Evolutionary conservation across 2,113 vertebrate genomes (phyloP).

Genomic region (Marmota flaviventris): DNA sequence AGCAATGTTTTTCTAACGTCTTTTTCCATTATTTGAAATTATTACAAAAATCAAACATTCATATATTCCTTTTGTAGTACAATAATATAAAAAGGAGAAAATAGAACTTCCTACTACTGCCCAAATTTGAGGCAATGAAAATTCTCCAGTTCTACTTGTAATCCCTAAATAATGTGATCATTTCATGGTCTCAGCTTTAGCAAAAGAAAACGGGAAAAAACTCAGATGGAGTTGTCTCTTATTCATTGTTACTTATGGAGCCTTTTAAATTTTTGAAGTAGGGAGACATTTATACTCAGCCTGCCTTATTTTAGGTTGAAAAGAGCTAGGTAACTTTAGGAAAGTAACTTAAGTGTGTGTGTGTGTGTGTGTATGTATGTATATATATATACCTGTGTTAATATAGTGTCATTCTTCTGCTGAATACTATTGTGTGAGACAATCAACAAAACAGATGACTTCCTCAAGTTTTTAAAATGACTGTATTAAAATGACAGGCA

Average conservation of each 20-base stretch:
- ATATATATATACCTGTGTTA: neutral
- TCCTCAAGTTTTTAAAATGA: constrained; percentile 43
- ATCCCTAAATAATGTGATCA: neutral
- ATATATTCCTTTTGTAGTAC: neutral
- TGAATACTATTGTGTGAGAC: neutral
- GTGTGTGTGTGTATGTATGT: too few species aligned
- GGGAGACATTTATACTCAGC: neutral
- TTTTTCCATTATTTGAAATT: neutral
- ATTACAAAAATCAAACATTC: neutral
- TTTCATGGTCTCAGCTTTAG: neutral
- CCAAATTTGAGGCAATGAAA: constrained; percentile 18
- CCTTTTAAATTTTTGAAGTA: neutral
- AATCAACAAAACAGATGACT: neutral
- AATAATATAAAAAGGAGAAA: constrained; percentile 11
- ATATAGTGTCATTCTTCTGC: neutral
- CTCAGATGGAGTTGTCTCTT: neutral
- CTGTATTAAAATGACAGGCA: neutral
- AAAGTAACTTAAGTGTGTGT: neutral
- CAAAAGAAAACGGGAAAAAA: neutral
- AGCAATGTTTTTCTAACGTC: neutral
- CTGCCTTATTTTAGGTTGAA: constrained; percentile 2
- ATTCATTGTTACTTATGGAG: neutral
- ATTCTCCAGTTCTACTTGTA: neutral
- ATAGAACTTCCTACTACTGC: neutral
- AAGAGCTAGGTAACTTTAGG: neutral